Conservation (phyloP, 2,797 vertebrate genomes). For the Otolemur crassicaudatus region DNA sequence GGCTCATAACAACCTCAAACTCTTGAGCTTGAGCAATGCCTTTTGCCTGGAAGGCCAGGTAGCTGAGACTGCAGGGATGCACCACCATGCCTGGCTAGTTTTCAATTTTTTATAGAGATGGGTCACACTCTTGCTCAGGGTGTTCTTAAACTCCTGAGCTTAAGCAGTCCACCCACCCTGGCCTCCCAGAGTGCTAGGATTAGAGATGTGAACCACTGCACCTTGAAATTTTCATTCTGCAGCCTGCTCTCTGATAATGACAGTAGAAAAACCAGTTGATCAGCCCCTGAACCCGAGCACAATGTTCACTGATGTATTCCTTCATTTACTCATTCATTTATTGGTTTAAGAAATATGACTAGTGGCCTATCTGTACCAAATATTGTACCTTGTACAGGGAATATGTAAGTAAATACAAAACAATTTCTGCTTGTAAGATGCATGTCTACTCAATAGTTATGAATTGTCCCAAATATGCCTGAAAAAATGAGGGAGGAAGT, state of each 20-base stretch:
- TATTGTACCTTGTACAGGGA: not conserved
- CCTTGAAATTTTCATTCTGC: not conserved
- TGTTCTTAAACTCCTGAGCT: no score
- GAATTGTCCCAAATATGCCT: not conserved
- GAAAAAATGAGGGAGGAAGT: not conserved
- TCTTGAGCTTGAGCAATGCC: no score
- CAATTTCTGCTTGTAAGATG: not conserved
- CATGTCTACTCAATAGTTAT: not conserved
- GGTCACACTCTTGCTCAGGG: no score
- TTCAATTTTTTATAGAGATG: no score
- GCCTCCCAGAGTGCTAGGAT: no score
- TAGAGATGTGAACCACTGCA: no score
- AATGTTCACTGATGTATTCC: not conserved
- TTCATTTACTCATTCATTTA: not conserved
- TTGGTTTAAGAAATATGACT: not conserved
- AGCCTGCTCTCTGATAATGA: not conserved
- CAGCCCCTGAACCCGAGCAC: not conserved
- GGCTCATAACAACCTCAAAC: no score
- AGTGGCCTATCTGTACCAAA: not conserved
- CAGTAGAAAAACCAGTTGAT: slow-evolving; percentile 5
- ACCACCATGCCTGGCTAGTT: no score
- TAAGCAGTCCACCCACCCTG: no score
- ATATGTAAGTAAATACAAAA: not conserved
- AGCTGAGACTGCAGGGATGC: no score
- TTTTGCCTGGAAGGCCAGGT: no score